A percentile compares a stretch with the other conserved stretches of the same genome.
Conservation (phyloP, 2,888 invertebrate genomes). For the Andrena flavipes region DNA sequence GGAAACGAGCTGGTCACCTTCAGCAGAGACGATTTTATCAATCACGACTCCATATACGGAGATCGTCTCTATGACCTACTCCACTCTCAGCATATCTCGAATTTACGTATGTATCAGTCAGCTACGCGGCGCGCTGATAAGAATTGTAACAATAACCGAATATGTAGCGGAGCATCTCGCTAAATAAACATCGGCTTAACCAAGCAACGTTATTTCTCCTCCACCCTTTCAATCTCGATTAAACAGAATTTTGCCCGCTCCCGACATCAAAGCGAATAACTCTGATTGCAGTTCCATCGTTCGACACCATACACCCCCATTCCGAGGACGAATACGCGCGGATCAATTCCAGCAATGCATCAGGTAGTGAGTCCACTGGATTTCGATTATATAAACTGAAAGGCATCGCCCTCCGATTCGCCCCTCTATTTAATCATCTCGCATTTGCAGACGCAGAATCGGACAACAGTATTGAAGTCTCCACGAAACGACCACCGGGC, state of each 20-base stretch:
- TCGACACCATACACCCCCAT: conserved; percentile 59
- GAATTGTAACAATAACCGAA: background rate
- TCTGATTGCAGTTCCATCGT: conserved; percentile 69
- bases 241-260: background rate
- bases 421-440: background rate
- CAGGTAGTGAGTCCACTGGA: conserved; percentile 54
- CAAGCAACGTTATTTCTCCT: background rate
- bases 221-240: background rate
- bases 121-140: conserved; percentile 4
- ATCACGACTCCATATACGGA: conserved; percentile 79
- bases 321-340: conserved; percentile 68
- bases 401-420: background rate
- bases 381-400: background rate
- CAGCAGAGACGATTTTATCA: conserved; percentile 77
- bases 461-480: conserved; percentile 84
- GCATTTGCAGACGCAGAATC: conserved; percentile 79
- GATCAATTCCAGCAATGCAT: conserved; percentile 64
- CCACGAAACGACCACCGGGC: conserved; percentile 86
- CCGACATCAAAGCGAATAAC: background rate
- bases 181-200: background rate
- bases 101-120: conserved; percentile 71
- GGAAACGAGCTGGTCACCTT: conserved; percentile 78
- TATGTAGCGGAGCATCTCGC: background rate
- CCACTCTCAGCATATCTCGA: conserved; percentile 75
- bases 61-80: conserved; percentile 79